Evolutionary conservation across 2,797 vertebrate species (phyloP), one percentile per base, ranked within the genome.

Genomic region (Rhinichthys osculus): DNA sequence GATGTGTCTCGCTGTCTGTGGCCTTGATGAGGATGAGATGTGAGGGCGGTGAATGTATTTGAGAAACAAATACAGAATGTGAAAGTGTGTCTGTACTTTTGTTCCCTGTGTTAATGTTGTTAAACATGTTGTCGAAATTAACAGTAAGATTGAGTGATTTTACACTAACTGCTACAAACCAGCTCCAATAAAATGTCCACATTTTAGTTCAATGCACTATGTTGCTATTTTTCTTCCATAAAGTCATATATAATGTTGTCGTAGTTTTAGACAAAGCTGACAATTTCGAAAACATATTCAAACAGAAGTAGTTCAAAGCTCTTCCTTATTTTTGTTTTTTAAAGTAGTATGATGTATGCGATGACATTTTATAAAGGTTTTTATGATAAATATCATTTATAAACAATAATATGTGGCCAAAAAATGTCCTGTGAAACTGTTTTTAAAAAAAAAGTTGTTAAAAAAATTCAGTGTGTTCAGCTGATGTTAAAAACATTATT

Each of bases 1-100:
- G 35, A 82, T 90, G 91, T 84, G 78, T 27, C 52, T 77, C 38
- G n/a, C 35, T 19, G 40, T 78, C 33, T 42, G n/a, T 78, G 91
- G 82, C 81, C 69, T 92, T 91, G 88, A 16, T 76, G 83, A 30
- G 42, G 21, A 44, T 59, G 57, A 59, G n/a, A 64, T 42, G 27
- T 62, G 50, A 57, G 33, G 19, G n/a, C 42, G 42, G 14, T 30
- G 71, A 47, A 47, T 17, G 42, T 47, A 2, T n/a, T n/a, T 59
- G 76, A 59, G 35, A 7, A 35, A 35, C 33, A 78, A 40, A 78
- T 27, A n/a, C 50, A 38, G 3, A 57, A 54, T 54, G 9, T 38
- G 9, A 69, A 38, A 69, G 67, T 38, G 4, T 38, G 9, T 38
- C 19, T 7, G 73, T 14, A 21, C 33, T 21, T 35, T 33, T 38